Conservation (phyloP, 2,113 vertebrate genomes). For the Nymphicus hollandicus region DNA sequence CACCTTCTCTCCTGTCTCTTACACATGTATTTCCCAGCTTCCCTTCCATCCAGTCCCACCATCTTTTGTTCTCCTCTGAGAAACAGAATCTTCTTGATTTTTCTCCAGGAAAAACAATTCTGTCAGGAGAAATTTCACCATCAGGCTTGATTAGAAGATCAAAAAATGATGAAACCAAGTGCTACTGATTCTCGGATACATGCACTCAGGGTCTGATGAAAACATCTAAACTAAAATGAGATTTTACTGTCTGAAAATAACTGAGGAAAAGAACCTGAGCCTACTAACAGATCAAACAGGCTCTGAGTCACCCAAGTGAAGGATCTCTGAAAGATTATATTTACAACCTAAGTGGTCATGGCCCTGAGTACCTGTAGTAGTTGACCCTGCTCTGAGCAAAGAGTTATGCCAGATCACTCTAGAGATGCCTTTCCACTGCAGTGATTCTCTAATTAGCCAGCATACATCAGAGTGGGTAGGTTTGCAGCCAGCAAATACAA, state of each 20-base stretch:
- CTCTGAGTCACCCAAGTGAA: not conserved
- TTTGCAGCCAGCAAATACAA: not conserved
- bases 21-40: not conserved
- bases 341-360: not conserved
- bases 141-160: not conserved
- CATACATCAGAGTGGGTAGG: not conserved
- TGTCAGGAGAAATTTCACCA: not conserved
- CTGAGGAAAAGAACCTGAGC: not conserved
- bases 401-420: not conserved
- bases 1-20: not conserved
- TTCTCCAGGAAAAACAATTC: not conserved
- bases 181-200: not conserved
- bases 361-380: not conserved
- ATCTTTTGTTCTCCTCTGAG: not conserved
- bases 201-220: not conserved
- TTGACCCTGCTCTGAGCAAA: not conserved
- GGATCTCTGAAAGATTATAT: not conserved
- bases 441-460: not conserved
- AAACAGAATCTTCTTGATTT: not conserved
- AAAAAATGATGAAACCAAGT: rapidly evolving
- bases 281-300: not conserved
- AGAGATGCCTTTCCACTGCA: not conserved
- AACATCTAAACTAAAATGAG: not conserved
- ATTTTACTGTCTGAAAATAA: not conserved
- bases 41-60: not conserved